Conservation (phyloP, 2,888 invertebrate genomes). For the Podabrus alpinus region DNA sequence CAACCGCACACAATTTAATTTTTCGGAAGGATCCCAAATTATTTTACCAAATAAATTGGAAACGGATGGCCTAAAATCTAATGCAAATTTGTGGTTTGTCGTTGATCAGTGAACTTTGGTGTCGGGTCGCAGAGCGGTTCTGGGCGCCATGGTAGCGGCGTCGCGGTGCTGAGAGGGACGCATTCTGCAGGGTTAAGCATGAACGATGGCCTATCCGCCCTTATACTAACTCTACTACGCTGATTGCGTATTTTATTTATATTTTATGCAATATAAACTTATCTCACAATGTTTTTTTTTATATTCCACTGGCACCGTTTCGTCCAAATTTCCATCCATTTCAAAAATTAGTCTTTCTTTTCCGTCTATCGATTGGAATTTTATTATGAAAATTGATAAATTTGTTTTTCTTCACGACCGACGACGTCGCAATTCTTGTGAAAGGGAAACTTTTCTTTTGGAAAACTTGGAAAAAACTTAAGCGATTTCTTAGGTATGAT, state of each 20-base stretch:
- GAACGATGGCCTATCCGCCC: conserved; percentile 30
- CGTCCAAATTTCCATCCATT: not conserved
- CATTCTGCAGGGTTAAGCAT: conserved; percentile 27
- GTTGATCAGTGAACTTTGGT: conserved; percentile 32
- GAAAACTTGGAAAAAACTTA: conserved; percentile 6
- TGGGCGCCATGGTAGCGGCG: conserved; percentile 27
- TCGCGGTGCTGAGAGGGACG: conserved; percentile 28
- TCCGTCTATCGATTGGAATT: not conserved
- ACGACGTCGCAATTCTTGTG: not conserved
- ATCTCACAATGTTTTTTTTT: conserved; percentile 5
- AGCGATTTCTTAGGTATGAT: not conserved
- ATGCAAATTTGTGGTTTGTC: conserved; percentile 25
- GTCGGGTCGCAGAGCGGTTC: conserved; percentile 20
- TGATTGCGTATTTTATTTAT: conserved; percentile 21
- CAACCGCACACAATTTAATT: not conserved
- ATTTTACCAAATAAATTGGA: not conserved
- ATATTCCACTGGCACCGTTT: not conserved
- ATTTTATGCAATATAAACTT: conserved; percentile 22
- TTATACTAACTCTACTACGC: conserved; percentile 21
- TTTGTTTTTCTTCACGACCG: conserved; percentile 5
- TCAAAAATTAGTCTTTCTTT: not conserved
- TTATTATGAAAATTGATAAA: conserved; percentile 8
- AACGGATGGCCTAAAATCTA: conserved; percentile 5
- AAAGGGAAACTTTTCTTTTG: conserved; percentile 5
- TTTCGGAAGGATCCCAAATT: not conserved